A percentile compares a stretch with the other conserved stretches of the same genome.
These are phyloP conservation scores for Dolichopus griseipennis DNA, from an alignment of 2,888 invertebrate genomes.

Conservation along the genomic window DNA sequence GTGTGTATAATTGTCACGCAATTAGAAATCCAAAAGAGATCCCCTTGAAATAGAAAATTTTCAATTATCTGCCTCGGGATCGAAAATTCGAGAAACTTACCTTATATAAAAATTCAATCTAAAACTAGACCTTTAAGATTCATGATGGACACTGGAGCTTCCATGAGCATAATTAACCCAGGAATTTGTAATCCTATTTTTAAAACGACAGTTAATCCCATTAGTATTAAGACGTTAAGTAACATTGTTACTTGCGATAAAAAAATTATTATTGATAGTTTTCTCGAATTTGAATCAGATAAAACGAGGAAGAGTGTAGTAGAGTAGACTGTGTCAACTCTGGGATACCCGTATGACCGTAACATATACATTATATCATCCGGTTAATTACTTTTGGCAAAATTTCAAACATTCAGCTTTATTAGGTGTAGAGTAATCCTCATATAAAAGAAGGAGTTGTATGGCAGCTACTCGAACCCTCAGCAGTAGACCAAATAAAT, in stretches of 20 bases:
- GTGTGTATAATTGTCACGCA: too few relatives aligned
- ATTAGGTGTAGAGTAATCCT: too few relatives aligned
- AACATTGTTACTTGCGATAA: not conserved
- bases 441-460: too few relatives aligned
- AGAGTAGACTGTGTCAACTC: too few relatives aligned
- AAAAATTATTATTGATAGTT: not conserved
- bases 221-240: not conserved
- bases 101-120: slow-evolving; percentile 12
- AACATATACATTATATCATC: too few relatives aligned
- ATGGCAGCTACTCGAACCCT: too few relatives aligned
- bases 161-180: not conserved
- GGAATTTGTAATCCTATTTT: not conserved
- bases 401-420: too few relatives aligned
- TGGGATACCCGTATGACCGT: too few relatives aligned
- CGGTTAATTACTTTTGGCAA: too few relatives aligned
- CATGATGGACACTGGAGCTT: not conserved
- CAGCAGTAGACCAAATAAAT: too few relatives aligned
- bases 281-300: not conserved
- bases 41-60: slow-evolving; percentile 11
- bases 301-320: not conserved
- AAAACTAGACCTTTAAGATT: not conserved
- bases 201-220: not conserved
- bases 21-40: too few relatives aligned
- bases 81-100: not conserved
- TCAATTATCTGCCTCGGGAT: slow-evolving; percentile 14